A percentile compares a stretch with the other conserved stretches of the same genome.
Conservation (phyloP, 2,113 vertebrate species). For the Regulus satrapa region DNA sequence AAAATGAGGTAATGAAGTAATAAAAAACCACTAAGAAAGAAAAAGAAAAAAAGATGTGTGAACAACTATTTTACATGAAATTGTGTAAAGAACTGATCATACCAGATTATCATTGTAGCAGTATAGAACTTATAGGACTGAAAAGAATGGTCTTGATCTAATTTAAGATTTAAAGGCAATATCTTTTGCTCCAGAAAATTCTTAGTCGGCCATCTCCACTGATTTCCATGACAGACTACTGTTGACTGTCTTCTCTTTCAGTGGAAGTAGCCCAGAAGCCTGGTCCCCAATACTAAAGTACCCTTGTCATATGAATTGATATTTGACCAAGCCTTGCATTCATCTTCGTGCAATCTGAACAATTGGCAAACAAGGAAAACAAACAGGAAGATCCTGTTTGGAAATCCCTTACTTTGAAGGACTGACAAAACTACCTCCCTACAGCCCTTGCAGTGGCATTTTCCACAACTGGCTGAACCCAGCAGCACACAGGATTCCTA, state of each 20-base stretch:
- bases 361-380: neutral
- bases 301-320: neutral
- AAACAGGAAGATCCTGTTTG: slow-evolving; percentile 61
- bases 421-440: neutral
- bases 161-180: neutral
- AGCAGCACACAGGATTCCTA: neutral
- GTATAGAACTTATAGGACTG: neutral
- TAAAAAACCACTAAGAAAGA: neutral
- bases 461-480: neutral
- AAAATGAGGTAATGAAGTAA: neutral
- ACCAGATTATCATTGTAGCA: neutral
- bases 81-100: neutral
- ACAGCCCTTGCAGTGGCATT: neutral
- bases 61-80: neutral
- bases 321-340: neutral
- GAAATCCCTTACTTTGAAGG: slow-evolving; percentile 15
- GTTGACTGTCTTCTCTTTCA: neutral
- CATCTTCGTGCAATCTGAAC: neutral
- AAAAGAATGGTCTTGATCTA: neutral
- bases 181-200: neutral
- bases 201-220: neutral
- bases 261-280: neutral
- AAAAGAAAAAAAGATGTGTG: neutral
- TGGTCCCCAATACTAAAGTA: neutral
- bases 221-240: neutral